Conservation (phyloP, 2,888 invertebrate species). For the Zaprionus lineosus region DNA sequence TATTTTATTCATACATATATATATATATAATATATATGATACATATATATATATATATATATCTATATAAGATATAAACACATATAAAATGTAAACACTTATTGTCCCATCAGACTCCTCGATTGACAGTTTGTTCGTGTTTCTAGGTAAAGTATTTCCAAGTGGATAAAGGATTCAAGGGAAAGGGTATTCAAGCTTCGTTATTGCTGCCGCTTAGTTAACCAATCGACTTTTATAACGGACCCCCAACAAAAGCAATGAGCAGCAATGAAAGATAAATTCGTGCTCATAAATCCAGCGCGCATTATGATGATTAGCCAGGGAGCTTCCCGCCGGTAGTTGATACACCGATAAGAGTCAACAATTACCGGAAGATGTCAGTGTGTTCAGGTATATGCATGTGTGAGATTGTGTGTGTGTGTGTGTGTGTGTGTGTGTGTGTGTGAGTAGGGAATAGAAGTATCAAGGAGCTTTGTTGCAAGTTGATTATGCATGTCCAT, state of each 20-base stretch:
- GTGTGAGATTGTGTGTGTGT: neutral
- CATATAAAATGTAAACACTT: too few relatives aligned
- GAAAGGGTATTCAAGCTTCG: neutral
- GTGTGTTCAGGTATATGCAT: neutral
- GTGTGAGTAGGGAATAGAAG: neutral
- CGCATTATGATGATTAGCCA: constrained; percentile 34
- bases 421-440: neutral
- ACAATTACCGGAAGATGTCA: constrained; percentile 19
- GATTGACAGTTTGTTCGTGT: too few relatives aligned
- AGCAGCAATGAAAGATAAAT: constrained; percentile 23
- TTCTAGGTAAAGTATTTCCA: too few relatives aligned
- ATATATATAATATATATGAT: neutral
- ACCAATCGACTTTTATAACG: neutral
- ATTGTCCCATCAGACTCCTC: too few relatives aligned
- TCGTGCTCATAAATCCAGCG: constrained; percentile 27
- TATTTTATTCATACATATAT: neutral
- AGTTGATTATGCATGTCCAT: constrained; percentile 22
- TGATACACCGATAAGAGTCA: constrained; percentile 13
- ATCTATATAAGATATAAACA: too few relatives aligned
- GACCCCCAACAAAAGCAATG: constrained; percentile 10
- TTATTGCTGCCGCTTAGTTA: neutral
- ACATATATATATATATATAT: neutral
- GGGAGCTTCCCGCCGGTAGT: constrained; percentile 22
- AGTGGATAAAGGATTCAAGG: too few relatives aligned
- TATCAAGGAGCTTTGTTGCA: constrained; percentile 4